Base-by-base conservation (phyloP, 2,888 invertebrate species). In the Petrophora chlorosata region DNA sequence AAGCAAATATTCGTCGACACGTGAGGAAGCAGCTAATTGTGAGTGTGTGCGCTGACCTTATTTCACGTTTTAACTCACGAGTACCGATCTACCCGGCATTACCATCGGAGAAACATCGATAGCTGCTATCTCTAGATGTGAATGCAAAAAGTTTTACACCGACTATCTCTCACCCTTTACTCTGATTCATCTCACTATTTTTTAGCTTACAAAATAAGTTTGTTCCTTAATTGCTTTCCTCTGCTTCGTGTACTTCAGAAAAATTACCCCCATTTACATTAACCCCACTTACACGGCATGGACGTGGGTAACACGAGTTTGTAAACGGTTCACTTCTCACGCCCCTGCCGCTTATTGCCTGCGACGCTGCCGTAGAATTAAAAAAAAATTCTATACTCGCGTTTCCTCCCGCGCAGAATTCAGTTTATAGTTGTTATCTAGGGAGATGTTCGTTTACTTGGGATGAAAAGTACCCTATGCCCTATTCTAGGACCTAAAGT, bases 121-220 rank as follows among this genome's bases (percentile, higher is more conserved):
- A 84, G 90, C 90, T 90, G 90, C 85, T 87, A 90, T 86, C 83
- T 90, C 88, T 89, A 86, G 81, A 86, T 87, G 88, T 80, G 62
- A 66, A 67, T 80, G 77, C 78, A 81, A 76, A 43, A 35, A 5
- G n/a, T 41, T 73, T 69, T 78, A 15, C 12, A 39, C 19, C 5
- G 19, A 28, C 26, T 14, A 7, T 30, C 13, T 32, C 14, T 14
- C 13, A 29, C 26, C 16, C 10, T 17, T n/a, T 40, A 8, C 28
- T 40, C 15, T 36, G 8, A 22, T 28, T 9, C 19, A 25, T n/a
- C 19, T 26, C 32, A 32, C 38, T 51, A 15, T 35, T 41, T 16
- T 32, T 29, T 14, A 10, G 17, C 14, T 26, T 34, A n/a, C 14
- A 5, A 15, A 8, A 15, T 40, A 9, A 13, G 5, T 19, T 19